Conservation (phyloP, 2,113 vertebrate species). For the Mus spicilegus region DNA sequence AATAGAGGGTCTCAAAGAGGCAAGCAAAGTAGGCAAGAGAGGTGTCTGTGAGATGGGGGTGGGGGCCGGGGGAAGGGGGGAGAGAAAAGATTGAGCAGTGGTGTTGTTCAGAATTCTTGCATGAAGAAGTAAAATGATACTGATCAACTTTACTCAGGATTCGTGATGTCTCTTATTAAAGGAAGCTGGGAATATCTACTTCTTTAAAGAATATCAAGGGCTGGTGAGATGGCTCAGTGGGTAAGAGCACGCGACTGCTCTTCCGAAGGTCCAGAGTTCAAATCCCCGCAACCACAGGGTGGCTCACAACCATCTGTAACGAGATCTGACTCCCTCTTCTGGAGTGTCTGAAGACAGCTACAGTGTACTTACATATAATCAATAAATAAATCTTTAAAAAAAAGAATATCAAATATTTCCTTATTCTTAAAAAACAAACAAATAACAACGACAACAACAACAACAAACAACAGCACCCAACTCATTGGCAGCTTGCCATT, state of each 20-base stretch:
- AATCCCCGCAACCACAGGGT: too few species aligned
- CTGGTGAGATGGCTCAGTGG: too few species aligned
- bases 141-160: constrained; percentile 11
- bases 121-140: background rate
- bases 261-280: too few species aligned
- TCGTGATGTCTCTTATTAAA: background rate
- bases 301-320: too few species aligned
- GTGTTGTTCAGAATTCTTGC: background rate
- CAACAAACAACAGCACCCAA: background rate
- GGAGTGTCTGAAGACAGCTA: too few species aligned
- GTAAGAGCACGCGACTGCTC: too few species aligned
- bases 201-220: background rate
- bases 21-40: background rate
- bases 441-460: background rate
- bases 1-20: too few species aligned
- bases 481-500: background rate
- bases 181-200: constrained; percentile 21
- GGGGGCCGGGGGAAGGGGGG: background rate
- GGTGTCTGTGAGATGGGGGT: background rate
- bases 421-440: background rate
- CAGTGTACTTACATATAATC: too few species aligned
- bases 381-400: too few species aligned
- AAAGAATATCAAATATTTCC: background rate
- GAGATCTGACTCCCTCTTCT: too few species aligned
- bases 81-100: background rate